These are phyloP conservation scores for Myiothlypis coronata DNA, from an alignment of 2,797 vertebrate genomes.

Conservation along the genomic window DNA sequence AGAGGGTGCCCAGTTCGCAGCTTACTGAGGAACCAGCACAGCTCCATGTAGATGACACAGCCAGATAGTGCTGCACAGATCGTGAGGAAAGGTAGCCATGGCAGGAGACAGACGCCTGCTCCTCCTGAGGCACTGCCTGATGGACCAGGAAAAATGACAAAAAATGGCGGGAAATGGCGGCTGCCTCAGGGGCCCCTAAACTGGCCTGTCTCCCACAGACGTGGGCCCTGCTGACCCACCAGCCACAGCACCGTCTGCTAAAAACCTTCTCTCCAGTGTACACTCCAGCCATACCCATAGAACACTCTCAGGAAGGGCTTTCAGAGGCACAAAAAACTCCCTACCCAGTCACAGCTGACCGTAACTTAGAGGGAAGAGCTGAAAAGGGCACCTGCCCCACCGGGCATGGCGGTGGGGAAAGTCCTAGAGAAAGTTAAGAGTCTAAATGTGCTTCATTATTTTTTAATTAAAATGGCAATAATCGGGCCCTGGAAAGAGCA, in stretches of 20 bases:
- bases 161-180: rapidly evolving
- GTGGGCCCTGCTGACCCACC: rapidly evolving
- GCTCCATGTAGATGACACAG: rapidly evolving
- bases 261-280: rapidly evolving
- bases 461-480: background rate
- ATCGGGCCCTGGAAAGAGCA: background rate
- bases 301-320: background rate
- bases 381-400: background rate
- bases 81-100: rapidly evolving
- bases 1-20: rapidly evolving
- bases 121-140: background rate
- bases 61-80: background rate
- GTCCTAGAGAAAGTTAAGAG: background rate
- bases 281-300: rapidly evolving
- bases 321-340: background rate
- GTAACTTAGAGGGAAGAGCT: background rate
- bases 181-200: too few species aligned
- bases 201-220: too few species aligned
- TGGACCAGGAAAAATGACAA: background rate
- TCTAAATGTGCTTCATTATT: background rate
- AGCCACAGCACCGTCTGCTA: rapidly evolving
- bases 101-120: rapidly evolving
- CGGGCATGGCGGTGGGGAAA: too few species aligned
- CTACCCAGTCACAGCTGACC: background rate
- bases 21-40: background rate